phyloP scores from a whole-genome alignment of 2,888 invertebrate species.

The Antheraea yamamai region DNA sequence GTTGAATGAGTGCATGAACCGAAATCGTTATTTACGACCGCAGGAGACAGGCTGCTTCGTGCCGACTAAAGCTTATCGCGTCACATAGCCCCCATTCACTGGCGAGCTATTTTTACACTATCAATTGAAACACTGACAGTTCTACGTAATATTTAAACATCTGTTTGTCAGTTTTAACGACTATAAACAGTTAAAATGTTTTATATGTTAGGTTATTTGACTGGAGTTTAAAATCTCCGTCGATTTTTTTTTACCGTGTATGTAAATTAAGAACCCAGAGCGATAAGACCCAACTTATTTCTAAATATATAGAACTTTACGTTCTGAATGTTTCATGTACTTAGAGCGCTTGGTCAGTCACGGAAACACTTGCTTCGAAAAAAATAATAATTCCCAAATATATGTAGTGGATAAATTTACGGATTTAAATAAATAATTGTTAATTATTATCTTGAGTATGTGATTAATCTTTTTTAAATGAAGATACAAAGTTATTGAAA shows the following conservation, averaged over 20 bases:
- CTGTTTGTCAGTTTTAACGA: not conserved
- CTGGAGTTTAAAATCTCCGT: not conserved
- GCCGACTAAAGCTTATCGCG: constrained; percentile 40
- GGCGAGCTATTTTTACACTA: constrained; percentile 43
- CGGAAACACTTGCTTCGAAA: too few relatives aligned
- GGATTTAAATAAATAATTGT: too few relatives aligned
- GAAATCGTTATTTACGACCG: not conserved
- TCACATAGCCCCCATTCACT: constrained; percentile 54
- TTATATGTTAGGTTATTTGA: not conserved
- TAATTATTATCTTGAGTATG: too few relatives aligned
- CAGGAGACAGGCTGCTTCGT: constrained; percentile 32
- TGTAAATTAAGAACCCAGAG: too few relatives aligned
- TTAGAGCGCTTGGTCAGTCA: too few relatives aligned
- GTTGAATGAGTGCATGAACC: constrained; percentile 1
- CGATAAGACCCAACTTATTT: too few relatives aligned
- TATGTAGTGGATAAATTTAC: too few relatives aligned
- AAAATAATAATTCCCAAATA: too few relatives aligned
- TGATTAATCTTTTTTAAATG: too few relatives aligned
- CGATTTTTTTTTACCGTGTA: not conserved
- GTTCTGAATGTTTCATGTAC: too few relatives aligned
- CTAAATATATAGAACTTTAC: too few relatives aligned
- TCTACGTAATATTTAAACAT: constrained; percentile 10
- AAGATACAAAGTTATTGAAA: too few relatives aligned
- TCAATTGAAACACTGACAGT: constrained; percentile 23
- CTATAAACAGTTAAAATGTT: not conserved